These are phyloP conservation scores for Thamnophis elegans DNA, from an alignment of 2,797 vertebrate species.

Conservation along the genomic window DNA sequence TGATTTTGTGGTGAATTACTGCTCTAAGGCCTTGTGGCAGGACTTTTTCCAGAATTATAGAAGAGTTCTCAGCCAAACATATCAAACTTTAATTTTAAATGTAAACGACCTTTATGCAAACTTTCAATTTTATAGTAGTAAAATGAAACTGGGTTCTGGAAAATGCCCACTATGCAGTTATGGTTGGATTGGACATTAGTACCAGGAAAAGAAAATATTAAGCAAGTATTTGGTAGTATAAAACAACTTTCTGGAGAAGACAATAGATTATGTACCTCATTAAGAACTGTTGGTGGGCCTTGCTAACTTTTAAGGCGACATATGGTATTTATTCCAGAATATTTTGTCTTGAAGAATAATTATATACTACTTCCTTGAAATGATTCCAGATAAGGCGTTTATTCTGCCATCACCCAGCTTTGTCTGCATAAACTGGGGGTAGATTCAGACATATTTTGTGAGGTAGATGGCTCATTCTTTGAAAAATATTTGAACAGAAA, in stretches of 20 bases:
- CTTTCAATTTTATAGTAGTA: neutral
- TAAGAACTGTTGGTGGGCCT: neutral
- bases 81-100: neutral
- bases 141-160: neutral
- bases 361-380: neutral
- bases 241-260: neutral
- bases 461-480: neutral
- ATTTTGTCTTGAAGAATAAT: neutral
- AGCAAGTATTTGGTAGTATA: neutral
- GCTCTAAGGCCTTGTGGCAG: neutral
- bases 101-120: neutral
- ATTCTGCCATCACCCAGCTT: neutral
- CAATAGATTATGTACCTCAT: neutral
- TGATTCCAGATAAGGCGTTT: neutral
- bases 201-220: neutral
- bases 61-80: neutral
- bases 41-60: neutral
- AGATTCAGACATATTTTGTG: neutral
- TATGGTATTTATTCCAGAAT: neutral
- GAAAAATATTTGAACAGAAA: neutral
- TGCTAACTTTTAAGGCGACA: neutral
- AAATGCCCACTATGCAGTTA: neutral
- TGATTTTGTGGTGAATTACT: neutral
- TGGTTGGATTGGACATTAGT: neutral
- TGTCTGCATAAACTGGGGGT: neutral